Percentiles rank a stretch among this genome's conserved stretches.
Conservation (phyloP, 2,797 vertebrate species). For the Scleropages formosus region DNA sequence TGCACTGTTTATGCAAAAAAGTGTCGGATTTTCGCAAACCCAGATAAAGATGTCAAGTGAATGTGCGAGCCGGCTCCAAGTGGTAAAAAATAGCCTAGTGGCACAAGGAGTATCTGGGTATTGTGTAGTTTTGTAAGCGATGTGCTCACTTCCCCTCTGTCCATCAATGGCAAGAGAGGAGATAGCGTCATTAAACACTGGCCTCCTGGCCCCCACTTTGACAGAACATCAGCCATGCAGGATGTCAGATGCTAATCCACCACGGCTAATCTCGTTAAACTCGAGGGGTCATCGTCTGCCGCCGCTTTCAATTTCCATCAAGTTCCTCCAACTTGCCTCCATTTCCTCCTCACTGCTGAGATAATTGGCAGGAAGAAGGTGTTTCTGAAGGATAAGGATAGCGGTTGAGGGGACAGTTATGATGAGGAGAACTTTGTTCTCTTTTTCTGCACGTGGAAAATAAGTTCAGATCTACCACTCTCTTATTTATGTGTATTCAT, state of each 20-base stretch:
- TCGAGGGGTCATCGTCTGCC: conserved; percentile 38
- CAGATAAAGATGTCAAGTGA: no score
- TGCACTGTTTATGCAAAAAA: no score
- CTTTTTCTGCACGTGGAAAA: conserved; percentile 11
- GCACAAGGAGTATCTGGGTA: no score
- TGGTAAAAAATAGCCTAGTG: no score
- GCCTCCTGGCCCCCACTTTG: conserved; percentile 37
- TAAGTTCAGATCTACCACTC: background rate
- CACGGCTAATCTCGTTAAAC: conserved; percentile 41
- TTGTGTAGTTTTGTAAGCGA: no score
- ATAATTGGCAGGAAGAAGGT: conserved; percentile 14
- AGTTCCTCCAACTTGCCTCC: background rate
- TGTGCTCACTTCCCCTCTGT: background rate
- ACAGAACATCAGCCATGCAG: conserved; percentile 41
- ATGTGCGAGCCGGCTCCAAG: no score
- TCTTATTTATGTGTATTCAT: background rate
- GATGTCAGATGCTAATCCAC: conserved; percentile 51
- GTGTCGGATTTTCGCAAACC: no score
- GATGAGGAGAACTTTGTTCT: no score
- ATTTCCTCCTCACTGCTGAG: background rate
- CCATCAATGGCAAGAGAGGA: background rate
- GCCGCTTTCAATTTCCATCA: conserved; percentile 29
- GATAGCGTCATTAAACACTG: conserved; percentile 28
- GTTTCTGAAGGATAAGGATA: no score
- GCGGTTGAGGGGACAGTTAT: no score